These are phyloP conservation scores for Lasiommata megera DNA, from an alignment of 2,888 invertebrate genomes.

Conservation along the genomic window DNA sequence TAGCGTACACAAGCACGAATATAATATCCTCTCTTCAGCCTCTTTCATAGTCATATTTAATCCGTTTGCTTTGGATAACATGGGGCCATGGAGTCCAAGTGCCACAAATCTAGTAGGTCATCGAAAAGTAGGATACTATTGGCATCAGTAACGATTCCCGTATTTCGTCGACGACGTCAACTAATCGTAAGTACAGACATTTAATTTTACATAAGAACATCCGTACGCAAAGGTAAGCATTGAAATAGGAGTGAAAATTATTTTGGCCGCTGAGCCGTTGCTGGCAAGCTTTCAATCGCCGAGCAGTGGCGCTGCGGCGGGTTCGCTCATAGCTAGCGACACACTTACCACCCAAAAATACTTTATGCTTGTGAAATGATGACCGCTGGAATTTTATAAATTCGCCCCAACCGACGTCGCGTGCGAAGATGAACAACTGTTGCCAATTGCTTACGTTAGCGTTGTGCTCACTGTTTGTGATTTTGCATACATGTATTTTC, in stretches of 20 bases:
- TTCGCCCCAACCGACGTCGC: conserved; percentile 5
- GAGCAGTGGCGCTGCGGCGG: conserved; percentile 48
- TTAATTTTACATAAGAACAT: conserved; percentile 14
- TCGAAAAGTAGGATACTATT: too few relatives aligned
- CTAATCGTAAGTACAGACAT: neutral
- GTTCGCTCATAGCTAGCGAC: conserved; percentile 52
- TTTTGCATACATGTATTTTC: neutral
- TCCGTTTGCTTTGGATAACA: too few relatives aligned
- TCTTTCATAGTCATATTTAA: too few relatives aligned
- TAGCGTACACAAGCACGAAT: too few relatives aligned
- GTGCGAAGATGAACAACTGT: conserved; percentile 11
- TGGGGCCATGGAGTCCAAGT: too few relatives aligned
- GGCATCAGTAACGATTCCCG: too few relatives aligned
- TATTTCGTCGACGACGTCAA: too few relatives aligned
- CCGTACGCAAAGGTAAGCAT: conserved; percentile 34
- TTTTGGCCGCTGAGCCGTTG: conserved; percentile 64
- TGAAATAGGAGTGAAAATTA: conserved; percentile 65
- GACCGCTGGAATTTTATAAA: conserved; percentile 26
- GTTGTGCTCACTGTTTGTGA: neutral
- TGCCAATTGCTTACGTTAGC: conserved; percentile 10
- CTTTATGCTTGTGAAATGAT: conserved; percentile 48
- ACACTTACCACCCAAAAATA: conserved; percentile 55
- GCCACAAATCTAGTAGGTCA: too few relatives aligned
- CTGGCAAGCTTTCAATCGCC: conserved; percentile 70
- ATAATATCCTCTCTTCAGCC: too few relatives aligned